Base-by-base conservation (phyloP, 2,797 vertebrate genomes). In the Halcyon leucocephala region DNA sequence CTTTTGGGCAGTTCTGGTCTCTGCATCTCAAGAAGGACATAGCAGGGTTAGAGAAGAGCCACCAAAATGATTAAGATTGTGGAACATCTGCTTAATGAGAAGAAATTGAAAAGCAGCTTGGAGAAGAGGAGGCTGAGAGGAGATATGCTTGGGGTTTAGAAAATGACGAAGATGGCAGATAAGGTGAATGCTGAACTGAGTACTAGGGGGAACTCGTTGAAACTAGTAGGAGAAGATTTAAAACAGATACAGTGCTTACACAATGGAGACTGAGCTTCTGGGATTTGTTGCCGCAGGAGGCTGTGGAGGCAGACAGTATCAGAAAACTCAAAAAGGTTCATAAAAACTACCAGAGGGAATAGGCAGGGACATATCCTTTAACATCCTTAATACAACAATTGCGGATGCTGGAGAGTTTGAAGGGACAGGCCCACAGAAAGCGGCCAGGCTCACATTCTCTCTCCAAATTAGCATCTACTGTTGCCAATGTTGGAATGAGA, bases 221-320 rank as follows among this genome's bases (percentile, higher is more conserved):
- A 96, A 96, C 78, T 74, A 80, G 95, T 61, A 90, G 37, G 55
- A 48, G 51, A 89, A 95, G 81, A 96, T 90, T 93, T 95, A 87
- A 96, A 97, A 82, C 92, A 95, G 89, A 95, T 90, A 85, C 86
- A 86, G 71, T n/a, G 78, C 39, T 96, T 96, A 93, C 93, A 94
- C 92, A 96, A 71, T 92, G 83, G 71, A 96, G 71, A 70, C 33
- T 60, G 60, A 95, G 14, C 74, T 96, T 64, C 86, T 92, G 96
- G 95, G 64, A 92, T 94, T 96, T 94, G 78, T 95, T 94, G 67
- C 74, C 81, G 77, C 86, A 94, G 86, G 86, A 85, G 83, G 39
- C 51, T 82, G 65, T 66, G 42, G 39, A 94, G 60, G 60, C 86
- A 84, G 44, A 84, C 81, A 77, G 81, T 90, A 93, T 87, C 90